Conservation (phyloP, 2,113 vertebrate species). For the Ahaetulla prasina region DNA sequence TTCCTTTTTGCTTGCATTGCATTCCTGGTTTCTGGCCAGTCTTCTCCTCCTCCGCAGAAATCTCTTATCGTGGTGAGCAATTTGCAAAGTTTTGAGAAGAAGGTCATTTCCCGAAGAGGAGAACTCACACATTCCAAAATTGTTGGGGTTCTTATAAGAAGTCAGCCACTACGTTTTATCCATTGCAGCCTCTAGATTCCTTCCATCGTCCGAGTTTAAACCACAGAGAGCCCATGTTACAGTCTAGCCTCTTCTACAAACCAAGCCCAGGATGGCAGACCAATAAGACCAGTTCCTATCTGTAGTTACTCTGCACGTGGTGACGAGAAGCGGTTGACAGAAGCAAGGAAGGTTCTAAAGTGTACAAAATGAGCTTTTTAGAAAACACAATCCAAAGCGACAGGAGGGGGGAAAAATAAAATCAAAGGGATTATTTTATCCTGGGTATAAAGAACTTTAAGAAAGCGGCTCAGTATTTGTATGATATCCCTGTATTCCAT, state of each 20-base stretch:
- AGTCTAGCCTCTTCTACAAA: background rate
- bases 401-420: background rate
- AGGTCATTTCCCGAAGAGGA: background rate
- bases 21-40: background rate
- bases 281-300: background rate
- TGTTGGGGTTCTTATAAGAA: background rate
- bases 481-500: background rate
- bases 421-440: background rate
- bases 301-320: background rate
- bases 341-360: background rate
- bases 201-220: background rate
- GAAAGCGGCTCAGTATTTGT: background rate
- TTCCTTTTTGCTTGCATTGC: background rate
- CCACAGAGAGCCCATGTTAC: background rate
- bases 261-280: background rate
- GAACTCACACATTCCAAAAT: background rate
- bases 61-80: slow-evolving; percentile 2
- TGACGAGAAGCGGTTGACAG: background rate
- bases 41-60: background rate
- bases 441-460: background rate
- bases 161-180: accelerated
- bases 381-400: background rate
- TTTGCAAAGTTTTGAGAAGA: slow-evolving; percentile 16
- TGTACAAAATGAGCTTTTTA: background rate
- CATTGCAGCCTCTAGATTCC: background rate